Base-by-base conservation (phyloP, 2,797 vertebrate species). In the Ataeniobius toweri region DNA sequence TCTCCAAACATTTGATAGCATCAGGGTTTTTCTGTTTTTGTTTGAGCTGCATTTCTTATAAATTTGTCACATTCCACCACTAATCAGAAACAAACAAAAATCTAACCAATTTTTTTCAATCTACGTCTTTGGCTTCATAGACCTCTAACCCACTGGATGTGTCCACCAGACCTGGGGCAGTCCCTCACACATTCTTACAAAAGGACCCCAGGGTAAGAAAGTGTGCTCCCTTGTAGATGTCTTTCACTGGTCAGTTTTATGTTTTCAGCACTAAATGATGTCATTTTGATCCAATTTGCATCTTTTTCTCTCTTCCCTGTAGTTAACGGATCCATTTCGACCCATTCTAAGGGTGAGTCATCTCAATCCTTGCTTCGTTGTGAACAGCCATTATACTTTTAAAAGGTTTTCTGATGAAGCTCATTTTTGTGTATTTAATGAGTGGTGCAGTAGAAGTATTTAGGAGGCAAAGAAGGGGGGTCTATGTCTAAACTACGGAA, bases 271-370 rank as follows among this genome's bases (percentile, higher is more conserved):
- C 56, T 72, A 41, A 71, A 48, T 31, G 0, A 50, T 72, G 69
- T 5, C 26, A 76, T 24, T 9, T 9, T 22, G 12, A 18, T 91
- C 91, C 89, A 80, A 96, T 93, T 97, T 95, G 97, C 94, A 75
- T 28, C 77, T 39, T 26, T 12, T 41, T 39, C 46, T 68, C 24
- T 7, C 68, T 70, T 70, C 84, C 75, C 75, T 95, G 86, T 91
- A 99, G 98, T 94, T 99, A 95, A 96, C 98, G 86, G 98, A 99
- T 96, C 97, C 98, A 61, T 98, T 98, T 94, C 96, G 98, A 92
- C 97, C 97, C 85, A 97, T 99, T 96, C 93, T 98, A 94, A 98
- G 98, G 97, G 98, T 99, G 96, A 93, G 93, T 92, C 83, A 88
- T 93, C 63, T 82, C 91, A 89, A 31, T 1, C 74, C 85, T 83